Evolutionary conservation across 2,113 vertebrate genomes (phyloP).

Genomic region (Tetraodon nigroviridis): DNA sequence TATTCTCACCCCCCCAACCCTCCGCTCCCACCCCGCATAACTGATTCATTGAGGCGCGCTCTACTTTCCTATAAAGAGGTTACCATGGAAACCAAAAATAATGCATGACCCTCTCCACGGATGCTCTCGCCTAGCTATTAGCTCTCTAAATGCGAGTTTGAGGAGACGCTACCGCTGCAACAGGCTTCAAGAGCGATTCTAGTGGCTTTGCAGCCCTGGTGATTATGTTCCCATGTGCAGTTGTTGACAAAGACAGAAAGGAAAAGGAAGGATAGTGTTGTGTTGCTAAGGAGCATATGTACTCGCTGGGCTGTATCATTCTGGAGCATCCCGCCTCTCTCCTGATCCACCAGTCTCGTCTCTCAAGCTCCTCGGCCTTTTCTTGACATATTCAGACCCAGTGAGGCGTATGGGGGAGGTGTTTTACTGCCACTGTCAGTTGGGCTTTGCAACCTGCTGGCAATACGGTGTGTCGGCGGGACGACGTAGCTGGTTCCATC

Average conservation of each 20-base stretch:
- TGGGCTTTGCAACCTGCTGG: slow-evolving; percentile 46
- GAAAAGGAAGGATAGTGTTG: slow-evolving; percentile 10
- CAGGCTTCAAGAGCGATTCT: slow-evolving; percentile 50
- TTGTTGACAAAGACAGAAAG: slow-evolving; percentile 18
- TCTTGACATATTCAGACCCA: slow-evolving; percentile 49
- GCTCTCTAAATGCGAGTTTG: slow-evolving; percentile 55
- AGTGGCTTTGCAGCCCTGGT: slow-evolving; percentile 15
- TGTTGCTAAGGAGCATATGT: slow-evolving; percentile 23
- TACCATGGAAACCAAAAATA: slow-evolving; percentile 73
- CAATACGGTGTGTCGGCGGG: slow-evolving; percentile 52
- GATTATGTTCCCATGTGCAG: slow-evolving; percentile 19
- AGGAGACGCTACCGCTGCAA: slow-evolving; percentile 41
- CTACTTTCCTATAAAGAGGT: slow-evolving; percentile 66
- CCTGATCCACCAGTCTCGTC: slow-evolving; percentile 32
- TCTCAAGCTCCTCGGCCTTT: slow-evolving; percentile 54
- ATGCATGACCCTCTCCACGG: slow-evolving; percentile 60
- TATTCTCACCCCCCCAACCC: slow-evolving; percentile 30
- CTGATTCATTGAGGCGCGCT: slow-evolving; percentile 60
- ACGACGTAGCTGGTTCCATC: slow-evolving; percentile 46
- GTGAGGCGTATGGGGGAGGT: slow-evolving; percentile 1
- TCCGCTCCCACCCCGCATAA: slow-evolving; percentile 34
- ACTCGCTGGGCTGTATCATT: slow-evolving; percentile 40
- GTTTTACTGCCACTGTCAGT: slow-evolving; percentile 42
- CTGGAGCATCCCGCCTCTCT: slow-evolving; percentile 44
- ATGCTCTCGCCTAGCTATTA: slow-evolving; percentile 59